Conservation (phyloP, 1,140 invertebrate genomes). For the Druon quercuslanigerum region DNA sequence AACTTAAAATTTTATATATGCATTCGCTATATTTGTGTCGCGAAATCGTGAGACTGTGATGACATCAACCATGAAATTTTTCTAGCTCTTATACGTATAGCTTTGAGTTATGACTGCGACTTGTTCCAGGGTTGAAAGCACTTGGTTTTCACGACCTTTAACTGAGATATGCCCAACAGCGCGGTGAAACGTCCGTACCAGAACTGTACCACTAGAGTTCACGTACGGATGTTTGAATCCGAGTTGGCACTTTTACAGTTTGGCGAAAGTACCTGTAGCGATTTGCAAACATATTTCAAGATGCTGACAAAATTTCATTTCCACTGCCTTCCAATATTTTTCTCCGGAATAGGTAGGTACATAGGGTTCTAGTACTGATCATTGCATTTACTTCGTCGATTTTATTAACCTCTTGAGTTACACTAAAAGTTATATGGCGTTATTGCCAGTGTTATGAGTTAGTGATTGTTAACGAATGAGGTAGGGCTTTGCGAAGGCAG, state of each 20-base stretch:
- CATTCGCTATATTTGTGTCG: background rate
- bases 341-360: no score
- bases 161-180: conserved; percentile 34
- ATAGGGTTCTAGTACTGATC: background rate
- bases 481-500: conserved; percentile 38
- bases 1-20: background rate
- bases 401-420: background rate
- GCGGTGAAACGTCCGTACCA: conserved; percentile 12
- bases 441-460: conserved; percentile 43
- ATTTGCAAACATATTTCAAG: no score
- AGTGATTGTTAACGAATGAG: conserved; percentile 58
- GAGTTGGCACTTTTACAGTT: background rate
- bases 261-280: background rate
- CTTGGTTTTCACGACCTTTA: conserved; percentile 57
- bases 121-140: conserved; percentile 53
- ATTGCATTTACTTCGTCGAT: background rate
- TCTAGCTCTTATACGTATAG: conserved; percentile 41
- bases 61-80: conserved; percentile 55
- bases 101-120: conserved; percentile 51
- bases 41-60: conserved; percentile 19
- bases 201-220: conserved; percentile 22
- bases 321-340: no score
- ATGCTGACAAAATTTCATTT: no score
- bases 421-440: background rate
- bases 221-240: conserved; percentile 9